Evolutionary conservation across 1,140 invertebrate genomes (phyloP).

Genomic region (Arctopsyche grandis): DNA sequence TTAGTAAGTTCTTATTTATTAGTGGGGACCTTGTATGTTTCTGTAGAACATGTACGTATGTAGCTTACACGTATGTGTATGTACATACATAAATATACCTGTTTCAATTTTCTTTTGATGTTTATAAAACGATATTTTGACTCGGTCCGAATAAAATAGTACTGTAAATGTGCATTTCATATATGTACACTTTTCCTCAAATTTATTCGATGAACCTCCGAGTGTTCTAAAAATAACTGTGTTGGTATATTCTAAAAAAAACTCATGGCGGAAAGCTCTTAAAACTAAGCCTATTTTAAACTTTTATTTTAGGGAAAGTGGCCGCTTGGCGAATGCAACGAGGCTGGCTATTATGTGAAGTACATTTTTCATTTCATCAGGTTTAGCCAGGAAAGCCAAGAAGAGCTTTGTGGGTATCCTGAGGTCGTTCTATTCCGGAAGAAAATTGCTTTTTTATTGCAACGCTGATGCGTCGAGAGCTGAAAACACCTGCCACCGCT

Average conservation of each 20-base stretch:
- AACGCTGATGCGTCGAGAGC: conserved; percentile 23
- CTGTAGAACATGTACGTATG: no score
- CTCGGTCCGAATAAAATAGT: no score
- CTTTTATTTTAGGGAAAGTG: conserved; percentile 16
- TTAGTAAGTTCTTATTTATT: no score
- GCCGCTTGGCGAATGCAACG: not conserved
- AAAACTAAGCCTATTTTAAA: not conserved
- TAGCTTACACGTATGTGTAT: no score
- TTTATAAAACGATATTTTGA: no score
- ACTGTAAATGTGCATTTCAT: no score
- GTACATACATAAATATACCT: no score
- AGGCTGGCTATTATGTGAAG: not conserved
- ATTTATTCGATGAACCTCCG: no score
- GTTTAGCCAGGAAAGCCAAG: not conserved
- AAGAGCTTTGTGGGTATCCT: not conserved
- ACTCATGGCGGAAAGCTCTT: conserved; percentile 21
- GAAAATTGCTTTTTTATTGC: conserved; percentile 39
- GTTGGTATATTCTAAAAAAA: not conserved
- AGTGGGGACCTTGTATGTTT: no score
- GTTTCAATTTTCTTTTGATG: not conserved
- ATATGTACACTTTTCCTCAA: no score
- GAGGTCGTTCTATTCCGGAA: not conserved
- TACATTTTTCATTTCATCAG: conserved; percentile 29
- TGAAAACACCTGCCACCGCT: conserved; percentile 24
- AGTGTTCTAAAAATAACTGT: no score